Evolutionary conservation across 2,797 vertebrate genomes (phyloP), one percentile per base, ranked within the genome.

Genomic region (Anableps anableps): DNA sequence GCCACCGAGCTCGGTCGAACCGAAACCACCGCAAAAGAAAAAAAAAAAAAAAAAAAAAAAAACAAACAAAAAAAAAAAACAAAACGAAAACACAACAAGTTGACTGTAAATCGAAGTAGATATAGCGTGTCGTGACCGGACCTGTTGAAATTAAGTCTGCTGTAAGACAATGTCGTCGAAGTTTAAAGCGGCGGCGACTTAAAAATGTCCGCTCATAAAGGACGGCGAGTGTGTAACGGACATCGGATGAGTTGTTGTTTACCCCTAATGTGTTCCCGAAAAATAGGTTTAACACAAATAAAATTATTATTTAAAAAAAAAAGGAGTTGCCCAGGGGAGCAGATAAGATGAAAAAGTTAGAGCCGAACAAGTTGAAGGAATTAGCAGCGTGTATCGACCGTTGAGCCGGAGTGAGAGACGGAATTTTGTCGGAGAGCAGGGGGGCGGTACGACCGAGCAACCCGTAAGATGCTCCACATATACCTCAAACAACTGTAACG

Each of bases 191-290:
- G 0, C 11, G 34, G 77, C 3, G 87, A 89, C 51, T 90, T 90
- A 91, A 91, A 70, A 83, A 95, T 94, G 94, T 95, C 94, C 86
- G 93, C 93, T 89, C 80, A 26, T n/a, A 19, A 41, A 70, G 80
- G 45, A 72, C 58, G 62, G 77, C 80, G 76, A 62, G 79, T 31
- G 50, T 29, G 0, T 36, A 23, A 31, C 83, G 58, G 83, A 17
- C 64, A 48, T 38, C 58, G 13, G 81, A 80, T 41, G 72, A 51
- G 88, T 82, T 82, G 81, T 80, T 47, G 68, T 70, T 48, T 47
- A 43, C 36, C 38, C 38, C 38, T 13, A 26, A 11, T 36, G 66
- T 43, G 43, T 4, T 70, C 38, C 38, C 14, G n/a, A 70, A n/a
- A 43, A 43, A 21, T 5, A 19, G 17, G 23, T 14, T 43, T 0